These are phyloP conservation scores for Galeopterus variegatus DNA, from an alignment of 2,113 vertebrate genomes.

Conservation along the genomic window DNA sequence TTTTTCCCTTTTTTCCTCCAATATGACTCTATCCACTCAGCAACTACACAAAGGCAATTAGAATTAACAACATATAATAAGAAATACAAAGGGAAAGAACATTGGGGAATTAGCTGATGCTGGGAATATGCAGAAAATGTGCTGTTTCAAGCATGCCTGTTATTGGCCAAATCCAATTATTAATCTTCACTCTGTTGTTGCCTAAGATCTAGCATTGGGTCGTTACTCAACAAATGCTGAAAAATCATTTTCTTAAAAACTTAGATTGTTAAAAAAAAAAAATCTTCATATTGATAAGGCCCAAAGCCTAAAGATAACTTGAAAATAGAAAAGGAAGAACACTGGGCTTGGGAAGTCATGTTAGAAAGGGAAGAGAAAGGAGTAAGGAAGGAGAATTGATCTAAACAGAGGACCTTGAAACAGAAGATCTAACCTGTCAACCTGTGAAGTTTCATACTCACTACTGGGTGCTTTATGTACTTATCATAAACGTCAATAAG, in stretches of 20 bases:
- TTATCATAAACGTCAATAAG: background rate
- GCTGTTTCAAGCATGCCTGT: constrained; percentile 25
- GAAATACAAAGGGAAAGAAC: constrained; percentile 69
- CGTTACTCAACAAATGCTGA: constrained; percentile 17
- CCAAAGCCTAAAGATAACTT: background rate
- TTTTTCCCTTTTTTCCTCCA: background rate
- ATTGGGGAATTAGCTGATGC: constrained; percentile 42
- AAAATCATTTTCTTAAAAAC: background rate
- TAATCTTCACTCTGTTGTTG: constrained; percentile 36
- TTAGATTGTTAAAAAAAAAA: background rate
- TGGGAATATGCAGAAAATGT: constrained; percentile 14
- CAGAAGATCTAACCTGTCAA: no score
- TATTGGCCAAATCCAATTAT: constrained; percentile 60
- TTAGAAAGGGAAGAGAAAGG: background rate
- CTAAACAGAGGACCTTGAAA: no score
- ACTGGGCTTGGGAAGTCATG: background rate
- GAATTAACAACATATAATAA: constrained; percentile 66
- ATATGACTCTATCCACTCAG: constrained; percentile 40
- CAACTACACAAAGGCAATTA: constrained; percentile 63
- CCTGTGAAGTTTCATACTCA: no score
- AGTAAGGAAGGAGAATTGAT: background rate
- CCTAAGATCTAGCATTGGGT: background rate
- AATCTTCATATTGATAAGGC: background rate
- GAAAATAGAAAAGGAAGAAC: background rate
- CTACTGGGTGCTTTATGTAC: rapidly evolving